Conservation (phyloP, 2,888 invertebrate genomes). For the Entomobrya multifasciata region DNA sequence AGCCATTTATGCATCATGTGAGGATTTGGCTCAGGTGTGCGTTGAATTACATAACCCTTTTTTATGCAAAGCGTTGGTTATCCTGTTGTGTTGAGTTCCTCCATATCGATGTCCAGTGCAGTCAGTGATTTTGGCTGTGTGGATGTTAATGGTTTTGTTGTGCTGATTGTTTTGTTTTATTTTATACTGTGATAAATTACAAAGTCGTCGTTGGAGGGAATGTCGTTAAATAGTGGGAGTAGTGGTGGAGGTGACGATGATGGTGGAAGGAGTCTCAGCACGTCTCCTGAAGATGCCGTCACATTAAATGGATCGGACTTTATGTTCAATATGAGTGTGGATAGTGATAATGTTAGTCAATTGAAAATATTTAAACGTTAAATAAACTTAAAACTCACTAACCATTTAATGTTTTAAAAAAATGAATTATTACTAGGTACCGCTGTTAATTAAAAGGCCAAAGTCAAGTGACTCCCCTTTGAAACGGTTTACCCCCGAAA, state of each 20-base stretch:
- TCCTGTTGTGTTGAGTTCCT: background rate
- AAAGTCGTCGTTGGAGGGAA: background rate
- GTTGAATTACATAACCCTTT: background rate
- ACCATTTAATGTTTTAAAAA: background rate
- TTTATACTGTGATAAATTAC: too few relatives aligned
- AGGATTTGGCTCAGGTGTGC: background rate
- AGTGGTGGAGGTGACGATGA: background rate
- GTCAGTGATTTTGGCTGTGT: too few relatives aligned
- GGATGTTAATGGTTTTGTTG: too few relatives aligned
- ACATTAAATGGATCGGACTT: slow-evolving; percentile 41
- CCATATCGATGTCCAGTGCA: background rate
- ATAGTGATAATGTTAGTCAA: slow-evolving; percentile 61
- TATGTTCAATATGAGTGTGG: slow-evolving; percentile 37
- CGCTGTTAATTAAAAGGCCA: background rate
- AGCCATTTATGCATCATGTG: background rate
- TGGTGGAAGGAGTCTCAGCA: background rate
- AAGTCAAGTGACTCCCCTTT: background rate
- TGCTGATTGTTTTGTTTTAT: too few relatives aligned
- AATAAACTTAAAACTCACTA: background rate
- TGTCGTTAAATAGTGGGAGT: background rate
- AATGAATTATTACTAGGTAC: slow-evolving; percentile 1
- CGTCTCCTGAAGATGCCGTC: slow-evolving; percentile 1
- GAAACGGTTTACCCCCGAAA: background rate
- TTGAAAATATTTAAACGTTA: background rate
- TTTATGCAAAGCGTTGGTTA: too few relatives aligned